Percentiles rank a stretch among this genome's conserved stretches.
Conservation (phyloP, 2,113 vertebrate species). For the Delphinus delphis region DNA sequence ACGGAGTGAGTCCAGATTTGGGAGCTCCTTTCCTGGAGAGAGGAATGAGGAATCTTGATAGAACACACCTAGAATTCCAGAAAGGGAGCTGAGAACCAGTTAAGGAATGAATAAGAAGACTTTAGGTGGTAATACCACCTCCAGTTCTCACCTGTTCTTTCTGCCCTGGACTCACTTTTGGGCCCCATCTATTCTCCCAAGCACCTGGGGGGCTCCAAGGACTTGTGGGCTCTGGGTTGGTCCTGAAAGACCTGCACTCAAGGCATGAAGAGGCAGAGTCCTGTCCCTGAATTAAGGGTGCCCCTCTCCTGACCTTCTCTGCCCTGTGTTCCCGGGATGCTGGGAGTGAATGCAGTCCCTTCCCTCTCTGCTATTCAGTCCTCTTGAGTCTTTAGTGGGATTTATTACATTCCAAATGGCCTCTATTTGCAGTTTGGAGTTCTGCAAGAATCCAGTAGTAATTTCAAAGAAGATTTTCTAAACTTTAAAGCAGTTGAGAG, state of each 20-base stretch:
- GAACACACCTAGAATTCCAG: not conserved
- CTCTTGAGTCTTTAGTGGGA: not conserved
- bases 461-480: not conserved
- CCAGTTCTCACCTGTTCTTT: not conserved
- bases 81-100: not conserved
- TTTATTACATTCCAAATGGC: not conserved
- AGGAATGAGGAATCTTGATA: not conserved
- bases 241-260: not conserved
- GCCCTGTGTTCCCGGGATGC: not conserved
- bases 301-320: too few relatives aligned
- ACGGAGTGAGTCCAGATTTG: too few relatives aligned
- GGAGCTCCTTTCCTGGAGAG: not conserved
- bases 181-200: not conserved
- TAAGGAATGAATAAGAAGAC: not conserved
- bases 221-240: not conserved
- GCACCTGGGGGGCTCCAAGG: not conserved
- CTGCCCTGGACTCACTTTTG: not conserved
- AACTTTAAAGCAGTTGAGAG: not conserved
- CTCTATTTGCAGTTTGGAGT: not conserved
- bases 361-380: too few relatives aligned
- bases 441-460: not conserved
- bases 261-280: not conserved
- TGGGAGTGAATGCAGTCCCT: not conserved
- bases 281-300: not conserved
- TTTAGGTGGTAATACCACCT: accelerated